Evolutionary conservation across 1,140 invertebrate species (phyloP).

Genomic region (Leguminivora glycinivorella): DNA sequence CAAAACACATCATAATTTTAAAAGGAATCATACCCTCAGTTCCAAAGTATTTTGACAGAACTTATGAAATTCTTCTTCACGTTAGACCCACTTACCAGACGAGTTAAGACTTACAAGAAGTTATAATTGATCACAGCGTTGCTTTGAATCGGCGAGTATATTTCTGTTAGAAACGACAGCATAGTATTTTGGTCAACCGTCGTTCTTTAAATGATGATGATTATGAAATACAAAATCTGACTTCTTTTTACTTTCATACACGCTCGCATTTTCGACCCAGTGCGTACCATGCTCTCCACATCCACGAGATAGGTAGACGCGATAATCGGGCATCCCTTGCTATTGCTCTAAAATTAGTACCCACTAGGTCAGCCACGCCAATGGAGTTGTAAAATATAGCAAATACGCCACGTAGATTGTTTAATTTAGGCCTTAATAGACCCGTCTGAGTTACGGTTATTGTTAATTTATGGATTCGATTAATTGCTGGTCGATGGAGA

Average conservation of each 20-base stretch:
- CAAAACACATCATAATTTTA: too few relatives aligned
- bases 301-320: slow-evolving; percentile 10
- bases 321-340: slow-evolving; percentile 23
- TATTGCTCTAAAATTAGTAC: slow-evolving; percentile 26
- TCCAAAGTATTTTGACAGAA: too few relatives aligned
- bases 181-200: too few relatives aligned
- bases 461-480: slow-evolving; percentile 10
- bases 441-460: slow-evolving; percentile 20
- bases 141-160: too few relatives aligned
- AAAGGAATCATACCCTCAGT: too few relatives aligned
- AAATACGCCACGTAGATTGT: slow-evolving; percentile 27
- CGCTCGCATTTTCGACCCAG: neutral
- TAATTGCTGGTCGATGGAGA: neutral
- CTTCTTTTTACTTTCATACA: neutral
- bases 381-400: slow-evolving; percentile 25
- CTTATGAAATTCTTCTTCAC: too few relatives aligned
- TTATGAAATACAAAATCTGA: too few relatives aligned
- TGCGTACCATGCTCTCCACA: neutral
- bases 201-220: too few relatives aligned
- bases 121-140: too few relatives aligned
- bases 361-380: slow-evolving; percentile 12
- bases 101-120: too few relatives aligned
- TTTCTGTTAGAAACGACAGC: too few relatives aligned
- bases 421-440: slow-evolving; percentile 25
- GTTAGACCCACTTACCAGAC: too few relatives aligned